Evolutionary conservation across 2,113 vertebrate species (phyloP), one percentile per base, ranked within the genome.

Genomic region (Sinocyclocheilus maitianheensis): DNA sequence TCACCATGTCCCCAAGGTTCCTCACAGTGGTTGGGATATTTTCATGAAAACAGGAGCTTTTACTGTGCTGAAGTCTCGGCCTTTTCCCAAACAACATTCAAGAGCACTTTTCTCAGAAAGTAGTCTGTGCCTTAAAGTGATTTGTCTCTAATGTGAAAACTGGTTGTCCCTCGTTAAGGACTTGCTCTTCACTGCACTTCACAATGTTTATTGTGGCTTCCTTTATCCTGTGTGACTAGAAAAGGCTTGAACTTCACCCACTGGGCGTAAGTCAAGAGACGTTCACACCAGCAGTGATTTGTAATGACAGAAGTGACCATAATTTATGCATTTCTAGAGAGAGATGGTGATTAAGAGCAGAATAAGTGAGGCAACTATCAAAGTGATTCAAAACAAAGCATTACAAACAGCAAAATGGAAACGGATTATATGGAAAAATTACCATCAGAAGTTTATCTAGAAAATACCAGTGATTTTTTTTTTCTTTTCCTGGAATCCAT

Each of bases 1-100:
- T 83, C n/a, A n/a, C 40, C 22, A 5, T 55, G 80, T 83, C 85
- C 85, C 74, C 24, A 6, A 62, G 71, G 40, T 77, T 80, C 34
- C 79, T 74, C 13, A 51, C 43, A 76, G 72, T 51, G 40, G 11
- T 51, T 51, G 43, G 12, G 43, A 46, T 48, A 75, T 75, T 75
- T 75, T 48, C 72, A 48, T 13, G 40, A 75, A 24, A 46, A 75
- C 69, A 11, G 4, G 18, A 72, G 18, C 34, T 72, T 71, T 72
- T 75, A 24, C 40, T 2, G 12, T 76, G 43, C 43, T 76, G n/a
- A 51, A 48, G 40, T 75, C 43, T 48, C 3, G 0, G 40, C 72
- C n/a, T 48, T 48, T 81, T 55, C 24, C n/a, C 46, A 60, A 43
- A 80, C 37, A 43, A 37, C 51, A 43, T 71, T 55, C 20, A 34